Evolutionary conservation across 2,888 invertebrate species (phyloP), one percentile per base, ranked within the genome.

Genomic region (Habrosyne pyritoides): DNA sequence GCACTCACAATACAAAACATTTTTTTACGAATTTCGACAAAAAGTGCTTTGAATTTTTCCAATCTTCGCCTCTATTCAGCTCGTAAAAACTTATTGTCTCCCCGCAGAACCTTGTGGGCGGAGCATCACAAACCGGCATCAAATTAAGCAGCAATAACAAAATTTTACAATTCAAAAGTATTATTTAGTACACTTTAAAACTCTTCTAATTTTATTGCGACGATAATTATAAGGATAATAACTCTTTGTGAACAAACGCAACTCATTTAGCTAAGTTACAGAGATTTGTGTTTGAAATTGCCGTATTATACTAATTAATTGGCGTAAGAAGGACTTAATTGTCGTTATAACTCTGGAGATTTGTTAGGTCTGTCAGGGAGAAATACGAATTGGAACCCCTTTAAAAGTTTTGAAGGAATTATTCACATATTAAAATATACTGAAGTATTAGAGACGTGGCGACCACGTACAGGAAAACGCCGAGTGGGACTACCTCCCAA

Each of bases 241-340:
- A 90, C 89, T 90, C 88, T 86, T 86, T 84, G 82, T 83, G 86
- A 87, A 87, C 80, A 83, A 82, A 84, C 86, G 85, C 90, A 84
- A 89, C 77, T 92, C 90, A 91, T 87, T 84, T 75, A 77, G 71
- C 64, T 63, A 52, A 86, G 86, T 73, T 88, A 85, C 75, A 73
- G 77, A 87, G 91, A 89, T 90, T 91, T 86, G 85, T 79, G 83
- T 86, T 84, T 79, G 79, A 75, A 89, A 91, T 87, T 85, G 86
- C 87, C 81, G 89, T 86, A 90, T 91, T 91, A 91, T 86, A 89
- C 86, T 86, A 91, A 91, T 92, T 91, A 91, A 92, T 91, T 87
- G 87, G 83, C 73, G 66, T 87, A 85, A 90, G 84, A 77, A 84
- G 77, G 77, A 77, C 79, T 82, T 90, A 87, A 91, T 86, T 82